Evolutionary conservation across 1,140 invertebrate genomes (phyloP).

Genomic region (Euura lappo): DNA sequence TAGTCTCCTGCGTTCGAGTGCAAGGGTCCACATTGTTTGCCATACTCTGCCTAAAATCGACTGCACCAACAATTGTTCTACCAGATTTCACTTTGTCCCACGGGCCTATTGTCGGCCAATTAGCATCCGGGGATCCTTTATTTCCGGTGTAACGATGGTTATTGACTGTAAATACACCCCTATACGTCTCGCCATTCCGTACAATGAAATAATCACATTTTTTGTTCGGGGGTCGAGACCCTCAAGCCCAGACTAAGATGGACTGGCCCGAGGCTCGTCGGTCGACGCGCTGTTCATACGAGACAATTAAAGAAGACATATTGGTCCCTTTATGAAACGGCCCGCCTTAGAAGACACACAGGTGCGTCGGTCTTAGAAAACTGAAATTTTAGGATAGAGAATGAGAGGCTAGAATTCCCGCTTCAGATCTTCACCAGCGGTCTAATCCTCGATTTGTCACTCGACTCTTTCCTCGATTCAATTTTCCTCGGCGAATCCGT

Average conservation of each 20-base stretch:
- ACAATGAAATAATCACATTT: too few relatives aligned
- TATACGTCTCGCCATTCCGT: slow-evolving; percentile 28
- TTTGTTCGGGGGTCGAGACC: too few relatives aligned
- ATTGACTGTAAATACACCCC: slow-evolving; percentile 48
- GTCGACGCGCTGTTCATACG: background rate
- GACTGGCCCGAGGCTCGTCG: too few relatives aligned
- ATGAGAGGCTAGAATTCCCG: background rate
- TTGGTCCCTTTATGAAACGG: background rate
- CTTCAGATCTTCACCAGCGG: background rate
- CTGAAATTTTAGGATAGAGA: too few relatives aligned
- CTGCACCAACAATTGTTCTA: slow-evolving; percentile 34
- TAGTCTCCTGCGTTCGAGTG: too few relatives aligned
- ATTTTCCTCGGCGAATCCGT: slow-evolving; percentile 6
- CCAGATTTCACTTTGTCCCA: slow-evolving; percentile 35
- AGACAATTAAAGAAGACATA: slow-evolving; percentile 7
- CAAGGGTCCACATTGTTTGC: too few relatives aligned
- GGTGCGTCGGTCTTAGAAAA: background rate
- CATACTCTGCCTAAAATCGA: too few relatives aligned
- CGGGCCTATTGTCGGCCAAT: slow-evolving; percentile 56
- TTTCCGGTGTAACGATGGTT: too few relatives aligned
- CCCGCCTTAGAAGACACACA: background rate
- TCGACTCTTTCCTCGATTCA: background rate
- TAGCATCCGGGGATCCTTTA: slow-evolving; percentile 16
- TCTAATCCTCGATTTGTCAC: slow-evolving; percentile 5
- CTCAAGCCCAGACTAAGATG: too few relatives aligned